phyloP scores from a whole-genome alignment of 2,888 invertebrate species.

The Deroplatys truncata region DNA sequence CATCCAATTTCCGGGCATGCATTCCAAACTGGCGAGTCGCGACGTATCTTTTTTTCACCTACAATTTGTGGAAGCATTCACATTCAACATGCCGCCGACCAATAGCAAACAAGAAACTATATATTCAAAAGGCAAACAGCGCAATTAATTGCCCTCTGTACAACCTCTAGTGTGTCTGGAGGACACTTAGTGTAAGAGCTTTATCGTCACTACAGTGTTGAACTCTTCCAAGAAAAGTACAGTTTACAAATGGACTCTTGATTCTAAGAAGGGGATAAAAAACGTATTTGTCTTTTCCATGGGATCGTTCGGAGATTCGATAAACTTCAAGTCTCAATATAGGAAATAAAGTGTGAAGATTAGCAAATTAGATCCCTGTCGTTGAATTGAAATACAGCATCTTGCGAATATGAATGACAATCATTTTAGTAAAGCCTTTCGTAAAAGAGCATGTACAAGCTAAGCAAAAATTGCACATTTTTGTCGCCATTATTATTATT shows the following conservation, averaged over 20 bases:
- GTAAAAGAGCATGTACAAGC: too few species aligned
- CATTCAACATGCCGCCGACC: background rate
- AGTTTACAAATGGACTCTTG: background rate
- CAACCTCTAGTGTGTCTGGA: background rate
- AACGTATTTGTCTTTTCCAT: too few species aligned
- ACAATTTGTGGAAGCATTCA: background rate
- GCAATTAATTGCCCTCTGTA: background rate
- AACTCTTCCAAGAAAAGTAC: background rate
- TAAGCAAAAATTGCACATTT: too few species aligned
- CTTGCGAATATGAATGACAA: too few species aligned
- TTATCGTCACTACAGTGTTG: background rate
- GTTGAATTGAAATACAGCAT: too few species aligned
- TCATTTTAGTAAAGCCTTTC: too few species aligned
- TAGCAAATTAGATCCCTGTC: too few species aligned
- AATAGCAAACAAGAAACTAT: background rate
- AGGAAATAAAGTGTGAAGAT: too few species aligned
- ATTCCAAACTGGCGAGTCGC: background rate
- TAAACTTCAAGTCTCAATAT: too few species aligned
- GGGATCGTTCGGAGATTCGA: too few species aligned
- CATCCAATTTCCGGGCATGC: background rate
- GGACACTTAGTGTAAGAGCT: background rate
- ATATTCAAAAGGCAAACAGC: background rate
- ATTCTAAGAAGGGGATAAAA: background rate
- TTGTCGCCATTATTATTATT: too few species aligned
- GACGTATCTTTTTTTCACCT: background rate